Evolutionary conservation across 2,888 invertebrate species (phyloP), one percentile per base, ranked within the genome.

Genomic region (Sesia bembeciformis): DNA sequence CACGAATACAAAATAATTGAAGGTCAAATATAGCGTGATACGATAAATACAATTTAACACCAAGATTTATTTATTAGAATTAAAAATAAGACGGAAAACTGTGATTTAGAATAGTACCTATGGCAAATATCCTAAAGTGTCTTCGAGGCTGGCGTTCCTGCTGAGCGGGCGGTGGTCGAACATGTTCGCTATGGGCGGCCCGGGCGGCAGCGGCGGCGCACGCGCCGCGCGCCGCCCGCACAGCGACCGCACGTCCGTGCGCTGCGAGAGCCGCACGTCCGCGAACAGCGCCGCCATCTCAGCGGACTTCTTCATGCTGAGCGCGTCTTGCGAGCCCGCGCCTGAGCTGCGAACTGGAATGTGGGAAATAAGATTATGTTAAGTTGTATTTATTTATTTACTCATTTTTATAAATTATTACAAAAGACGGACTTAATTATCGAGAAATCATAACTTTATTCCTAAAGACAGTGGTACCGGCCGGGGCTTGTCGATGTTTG

Each of bases 201-300:
- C 60, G 0, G 76, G 66, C 40, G 74, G 70, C 4, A 60, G 65
- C 54, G 42, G 61, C 40, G 60, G 62, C 6, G 71, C 63, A 54
- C 73, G 63, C 4, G 75, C 56, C 51, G 73, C 67, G 23, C 74
- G 78, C 64, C 72, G 83, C 40, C 62, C 84, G 41, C 68, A 69
- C 7, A 88, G 66, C 0, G 85, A 72, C 3, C 89, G 78, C 54
- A 94, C 93, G 72, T 93, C 94, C 0, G 93, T 93, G 7, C 93
- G 91, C 78, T 94, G 94, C 40, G 92, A 93, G 0, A 94, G 86
- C 43, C 93, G 92, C 51, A 94, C 92, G 70, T 95, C 94, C 0
- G 95, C 94, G 75, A 97, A 96, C 40, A 96, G 84, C 0, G 96
- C 96, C 0, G 96, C 96, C 67, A 96, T 96, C 78, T 96, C 96